Conservation (phyloP, 2,888 invertebrate genomes). For the Sclerodermus sp. region DNA sequence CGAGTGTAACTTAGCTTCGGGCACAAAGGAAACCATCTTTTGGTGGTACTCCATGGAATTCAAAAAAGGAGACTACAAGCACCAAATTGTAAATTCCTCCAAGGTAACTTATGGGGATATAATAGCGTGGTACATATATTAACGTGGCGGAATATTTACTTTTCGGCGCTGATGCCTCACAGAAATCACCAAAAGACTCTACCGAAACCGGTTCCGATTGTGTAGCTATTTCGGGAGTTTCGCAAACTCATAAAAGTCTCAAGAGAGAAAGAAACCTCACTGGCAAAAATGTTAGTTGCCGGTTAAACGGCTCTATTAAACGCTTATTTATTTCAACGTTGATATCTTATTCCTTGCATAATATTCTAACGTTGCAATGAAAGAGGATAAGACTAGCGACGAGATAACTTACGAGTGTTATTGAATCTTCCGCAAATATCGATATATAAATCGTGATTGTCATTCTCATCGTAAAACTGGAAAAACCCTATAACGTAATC, state of each 20-base stretch:
- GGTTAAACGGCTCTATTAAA: neutral
- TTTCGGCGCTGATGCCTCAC: conserved; percentile 9
- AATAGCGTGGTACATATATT: conserved; percentile 13
- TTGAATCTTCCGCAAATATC: no score
- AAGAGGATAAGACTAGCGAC: no score
- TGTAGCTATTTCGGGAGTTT: conserved; percentile 36
- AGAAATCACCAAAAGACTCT: conserved; percentile 16
- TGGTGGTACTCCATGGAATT: neutral
- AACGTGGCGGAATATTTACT: conserved; percentile 17
- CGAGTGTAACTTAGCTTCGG: no score
- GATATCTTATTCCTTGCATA: no score
- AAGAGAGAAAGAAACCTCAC: neutral
- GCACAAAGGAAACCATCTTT: neutral
- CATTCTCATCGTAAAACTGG: no score
- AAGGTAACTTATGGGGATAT: neutral
- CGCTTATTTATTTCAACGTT: neutral
- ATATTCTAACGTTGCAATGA: no score
- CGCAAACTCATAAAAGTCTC: conserved; percentile 32
- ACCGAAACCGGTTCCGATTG: conserved; percentile 35
- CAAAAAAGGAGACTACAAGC: neutral
- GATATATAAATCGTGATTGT: no score
- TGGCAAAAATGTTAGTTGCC: neutral
- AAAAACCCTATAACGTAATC: no score
- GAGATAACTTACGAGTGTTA: no score
- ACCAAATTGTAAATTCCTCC: neutral